phyloP scores from a whole-genome alignment of 2,888 invertebrate species.

The Deilephila elpenor region DNA sequence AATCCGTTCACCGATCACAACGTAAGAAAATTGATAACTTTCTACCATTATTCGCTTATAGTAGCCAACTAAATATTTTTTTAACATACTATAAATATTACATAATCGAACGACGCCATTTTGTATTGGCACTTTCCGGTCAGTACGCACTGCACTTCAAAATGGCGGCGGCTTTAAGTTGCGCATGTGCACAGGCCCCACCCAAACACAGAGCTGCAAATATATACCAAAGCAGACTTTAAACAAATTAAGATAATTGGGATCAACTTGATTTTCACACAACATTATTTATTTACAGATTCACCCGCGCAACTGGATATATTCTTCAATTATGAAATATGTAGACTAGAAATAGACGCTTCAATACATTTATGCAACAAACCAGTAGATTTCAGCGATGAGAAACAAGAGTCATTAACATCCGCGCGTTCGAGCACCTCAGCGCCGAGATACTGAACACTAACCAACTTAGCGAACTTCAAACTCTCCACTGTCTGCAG shows the following conservation, averaged over 20 bases:
- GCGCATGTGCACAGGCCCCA: neutral
- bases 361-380: no score
- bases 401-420: no score
- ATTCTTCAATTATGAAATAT: no score
- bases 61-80: neutral
- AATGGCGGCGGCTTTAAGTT: neutral
- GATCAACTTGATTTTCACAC: neutral
- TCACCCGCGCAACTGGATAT: no score
- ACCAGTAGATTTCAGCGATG: no score
- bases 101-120: no score
- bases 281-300: no score
- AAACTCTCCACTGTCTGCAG: no score
- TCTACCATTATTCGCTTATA: neutral
- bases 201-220: neutral
- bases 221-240: neutral
- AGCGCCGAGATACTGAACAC: no score
- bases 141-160: neutral
- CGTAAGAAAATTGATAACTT: neutral
- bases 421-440: no score
- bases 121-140: neutral
- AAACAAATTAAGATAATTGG: neutral
- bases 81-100: neutral
- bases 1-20: neutral
- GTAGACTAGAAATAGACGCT: no score
- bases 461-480: no score